Evolutionary conservation across 2,888 invertebrate species (phyloP).

Genomic region (Dryomyza anilis): DNA sequence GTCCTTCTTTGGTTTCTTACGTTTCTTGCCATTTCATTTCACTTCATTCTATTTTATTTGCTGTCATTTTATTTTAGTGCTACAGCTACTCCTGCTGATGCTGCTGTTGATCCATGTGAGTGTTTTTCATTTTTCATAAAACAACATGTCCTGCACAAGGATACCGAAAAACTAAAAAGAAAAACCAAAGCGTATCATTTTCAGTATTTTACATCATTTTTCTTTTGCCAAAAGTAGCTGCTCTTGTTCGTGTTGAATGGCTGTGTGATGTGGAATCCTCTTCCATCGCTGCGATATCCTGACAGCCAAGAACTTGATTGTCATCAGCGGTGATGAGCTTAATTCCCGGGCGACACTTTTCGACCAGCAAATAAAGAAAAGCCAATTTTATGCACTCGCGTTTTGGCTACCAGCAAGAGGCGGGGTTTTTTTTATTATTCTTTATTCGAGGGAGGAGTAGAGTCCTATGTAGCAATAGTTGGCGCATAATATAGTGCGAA

Average conservation of each 20-base stretch:
- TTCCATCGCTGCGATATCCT: not conserved
- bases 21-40: too few species aligned
- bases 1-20: too few species aligned
- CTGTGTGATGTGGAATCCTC: not conserved
- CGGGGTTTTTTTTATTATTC: not conserved
- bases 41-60: too few species aligned
- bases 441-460: not conserved
- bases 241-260: not conserved
- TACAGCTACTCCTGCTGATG: not conserved
- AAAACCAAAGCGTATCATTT: too few species aligned
- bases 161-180: too few species aligned
- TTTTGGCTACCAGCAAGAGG: not conserved
- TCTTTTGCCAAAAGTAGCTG: not conserved
- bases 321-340: conserved; percentile 14
- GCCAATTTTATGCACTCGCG: conserved; percentile 9
- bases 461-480: too few species aligned
- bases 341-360: conserved; percentile 15
- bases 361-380: conserved; percentile 9
- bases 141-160: too few species aligned
- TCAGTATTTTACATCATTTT: not conserved
- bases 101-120: conserved; percentile 1
- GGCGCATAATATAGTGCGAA: too few species aligned
- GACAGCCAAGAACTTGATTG: not conserved
- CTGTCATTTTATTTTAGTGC: too few species aligned
- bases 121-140: conserved; percentile 11